These are phyloP conservation scores for Scleropages formosus DNA, from an alignment of 2,797 vertebrate species.

Conservation along the genomic window DNA sequence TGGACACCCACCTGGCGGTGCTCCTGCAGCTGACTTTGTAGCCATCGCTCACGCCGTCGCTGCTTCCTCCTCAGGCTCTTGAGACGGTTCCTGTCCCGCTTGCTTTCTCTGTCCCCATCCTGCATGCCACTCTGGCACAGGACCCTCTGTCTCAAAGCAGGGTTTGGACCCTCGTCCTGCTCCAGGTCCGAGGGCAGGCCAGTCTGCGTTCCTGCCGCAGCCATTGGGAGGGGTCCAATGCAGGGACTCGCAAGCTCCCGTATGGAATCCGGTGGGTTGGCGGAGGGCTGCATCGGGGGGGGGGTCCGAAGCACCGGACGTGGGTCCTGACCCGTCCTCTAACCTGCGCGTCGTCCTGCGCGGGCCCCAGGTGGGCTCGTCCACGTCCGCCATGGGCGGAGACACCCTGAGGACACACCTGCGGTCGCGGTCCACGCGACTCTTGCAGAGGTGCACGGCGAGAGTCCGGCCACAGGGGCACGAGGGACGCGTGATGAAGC, in stretches of 20 bases:
- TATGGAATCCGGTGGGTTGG: too few species aligned
- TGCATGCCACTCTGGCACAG: constrained; percentile 33
- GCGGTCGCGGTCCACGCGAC: constrained; percentile 67
- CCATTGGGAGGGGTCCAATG: neutral
- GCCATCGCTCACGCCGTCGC: constrained; percentile 63
- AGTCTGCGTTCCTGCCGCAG: constrained; percentile 42
- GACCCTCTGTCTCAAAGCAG: constrained; percentile 48
- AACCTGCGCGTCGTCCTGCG: too few species aligned
- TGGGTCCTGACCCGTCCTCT: too few species aligned
- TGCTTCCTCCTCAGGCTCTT: constrained; percentile 44
- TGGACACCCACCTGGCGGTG: constrained; percentile 53
- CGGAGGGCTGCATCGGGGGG: too few species aligned
- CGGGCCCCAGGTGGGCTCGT: constrained; percentile 6
- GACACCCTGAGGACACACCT: too few species aligned
- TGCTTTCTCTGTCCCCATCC: constrained; percentile 50
- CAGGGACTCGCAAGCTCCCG: too few species aligned
- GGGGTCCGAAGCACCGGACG: neutral
- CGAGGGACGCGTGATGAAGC: constrained; percentile 72
- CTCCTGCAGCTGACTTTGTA: constrained; percentile 52
- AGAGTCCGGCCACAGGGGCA: constrained; percentile 75
- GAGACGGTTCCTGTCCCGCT: constrained; percentile 55
- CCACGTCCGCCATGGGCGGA: constrained; percentile 57
- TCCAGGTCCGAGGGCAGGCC: constrained; percentile 24
- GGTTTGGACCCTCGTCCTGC: constrained; percentile 35
- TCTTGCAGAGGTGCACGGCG: constrained; percentile 76